A percentile compares a stretch with the other conserved stretches of the same genome.
Conservation (phyloP, 2,113 vertebrate genomes). For the Ceyx margarethae region DNA sequence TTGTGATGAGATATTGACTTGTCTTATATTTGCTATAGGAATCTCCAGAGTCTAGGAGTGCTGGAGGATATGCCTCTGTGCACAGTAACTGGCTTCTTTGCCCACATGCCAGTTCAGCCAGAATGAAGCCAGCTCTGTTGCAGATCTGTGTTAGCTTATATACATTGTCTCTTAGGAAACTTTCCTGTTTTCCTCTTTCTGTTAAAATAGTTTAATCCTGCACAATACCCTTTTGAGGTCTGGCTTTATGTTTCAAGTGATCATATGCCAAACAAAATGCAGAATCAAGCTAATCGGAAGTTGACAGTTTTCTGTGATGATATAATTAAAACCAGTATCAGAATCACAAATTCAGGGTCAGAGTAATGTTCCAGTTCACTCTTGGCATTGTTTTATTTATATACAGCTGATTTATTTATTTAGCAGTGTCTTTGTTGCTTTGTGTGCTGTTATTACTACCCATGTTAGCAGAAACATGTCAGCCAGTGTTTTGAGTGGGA, state of each 20-base stretch:
- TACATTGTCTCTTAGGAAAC: neutral
- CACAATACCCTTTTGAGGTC: neutral
- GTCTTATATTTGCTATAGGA: neutral
- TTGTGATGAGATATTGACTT: neutral
- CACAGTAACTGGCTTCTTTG: neutral
- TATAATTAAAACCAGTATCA: neutral
- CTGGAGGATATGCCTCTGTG: neutral
- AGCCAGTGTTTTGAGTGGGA: neutral
- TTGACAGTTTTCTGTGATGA: neutral
- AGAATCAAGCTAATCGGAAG: neutral
- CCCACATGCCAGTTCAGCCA: neutral
- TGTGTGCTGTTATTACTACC: neutral
- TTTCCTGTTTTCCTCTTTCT: neutral
- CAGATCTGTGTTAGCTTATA: neutral
- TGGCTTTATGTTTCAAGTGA: neutral
- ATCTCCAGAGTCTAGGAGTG: neutral
- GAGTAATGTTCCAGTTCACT: neutral
- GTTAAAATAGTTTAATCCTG: neutral
- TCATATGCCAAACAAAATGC: neutral
- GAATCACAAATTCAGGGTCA: neutral
- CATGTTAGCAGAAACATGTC: neutral
- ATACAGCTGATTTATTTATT: neutral
- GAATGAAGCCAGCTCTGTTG: neutral
- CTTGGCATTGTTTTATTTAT: neutral
- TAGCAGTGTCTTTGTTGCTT: neutral